These are phyloP conservation scores for Drosophila nigrodunni DNA, from an alignment of 1,140 invertebrate species.

Conservation along the genomic window DNA sequence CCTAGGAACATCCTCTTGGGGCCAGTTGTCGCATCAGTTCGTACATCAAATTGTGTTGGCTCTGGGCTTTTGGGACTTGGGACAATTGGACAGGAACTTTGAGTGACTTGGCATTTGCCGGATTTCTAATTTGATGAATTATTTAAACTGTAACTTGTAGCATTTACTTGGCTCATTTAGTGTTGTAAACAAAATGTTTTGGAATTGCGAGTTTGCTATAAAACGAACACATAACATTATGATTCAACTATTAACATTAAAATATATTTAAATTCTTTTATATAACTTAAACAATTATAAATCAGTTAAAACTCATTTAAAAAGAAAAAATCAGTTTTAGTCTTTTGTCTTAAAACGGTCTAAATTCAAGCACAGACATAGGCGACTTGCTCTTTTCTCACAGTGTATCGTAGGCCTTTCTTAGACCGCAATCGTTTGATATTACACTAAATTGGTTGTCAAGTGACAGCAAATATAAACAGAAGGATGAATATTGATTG, in stretches of 20 bases:
- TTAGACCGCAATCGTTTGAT: background rate
- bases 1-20: constrained; percentile 7
- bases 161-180: constrained; percentile 8
- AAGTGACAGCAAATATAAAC: constrained; percentile 69
- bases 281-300: too few species aligned
- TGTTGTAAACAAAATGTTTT: too few species aligned
- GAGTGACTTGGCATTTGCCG: constrained; percentile 40
- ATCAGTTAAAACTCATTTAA: too few species aligned
- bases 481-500: constrained; percentile 60
- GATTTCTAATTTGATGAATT: constrained; percentile 79
- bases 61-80: background rate
- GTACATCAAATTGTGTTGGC: constrained; percentile 47
- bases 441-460: constrained; percentile 66
- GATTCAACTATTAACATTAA: too few species aligned
- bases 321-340: too few species aligned
- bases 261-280: too few species aligned
- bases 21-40: constrained; percentile 30
- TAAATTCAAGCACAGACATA: too few species aligned
- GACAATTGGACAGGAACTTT: constrained; percentile 1
- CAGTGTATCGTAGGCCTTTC: background rate
- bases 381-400: too few species aligned
- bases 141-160: constrained; percentile 76
- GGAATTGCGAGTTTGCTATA: too few species aligned
- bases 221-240: too few species aligned
- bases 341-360: too few species aligned